Evolutionary conservation across 2,888 invertebrate genomes (phyloP).

Genomic region (Macrophya alboannulata): DNA sequence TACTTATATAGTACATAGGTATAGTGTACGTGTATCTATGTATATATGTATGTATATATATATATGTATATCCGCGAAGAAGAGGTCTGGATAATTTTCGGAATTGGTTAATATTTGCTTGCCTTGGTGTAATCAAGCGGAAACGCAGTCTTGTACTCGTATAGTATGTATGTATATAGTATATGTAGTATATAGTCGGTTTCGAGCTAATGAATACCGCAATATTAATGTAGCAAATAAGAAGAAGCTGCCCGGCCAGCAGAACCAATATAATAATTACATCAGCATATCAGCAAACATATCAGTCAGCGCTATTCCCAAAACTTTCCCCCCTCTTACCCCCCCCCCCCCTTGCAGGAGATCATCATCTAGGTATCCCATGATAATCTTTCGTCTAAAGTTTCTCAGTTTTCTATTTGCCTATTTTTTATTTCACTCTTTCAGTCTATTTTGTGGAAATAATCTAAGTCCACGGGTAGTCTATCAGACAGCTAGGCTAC

Average conservation of each 20-base stretch:
- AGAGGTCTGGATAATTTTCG: constrained; percentile 48
- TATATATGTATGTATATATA: neutral
- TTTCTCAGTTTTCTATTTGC: neutral
- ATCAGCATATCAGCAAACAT: constrained; percentile 80
- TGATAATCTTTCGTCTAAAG: neutral
- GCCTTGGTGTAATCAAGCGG: constrained; percentile 51
- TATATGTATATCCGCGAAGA: constrained; percentile 23
- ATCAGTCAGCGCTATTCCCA: constrained; percentile 72
- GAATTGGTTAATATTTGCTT: constrained; percentile 54
- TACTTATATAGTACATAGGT: neutral
- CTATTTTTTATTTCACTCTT: neutral
- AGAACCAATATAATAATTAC: constrained; percentile 79
- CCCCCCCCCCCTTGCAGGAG: neutral
- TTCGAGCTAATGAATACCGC: constrained; percentile 55
- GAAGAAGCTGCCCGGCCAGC: constrained; percentile 69
- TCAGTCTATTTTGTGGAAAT: neutral
- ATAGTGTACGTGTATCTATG: neutral
- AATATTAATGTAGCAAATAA: constrained; percentile 71
- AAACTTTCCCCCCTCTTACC: constrained; percentile 18
- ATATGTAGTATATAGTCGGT: constrained; percentile 20
- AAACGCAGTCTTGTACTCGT: constrained; percentile 49
- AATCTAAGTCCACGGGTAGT: neutral
- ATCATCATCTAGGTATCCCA: neutral
- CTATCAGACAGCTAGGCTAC: neutral
- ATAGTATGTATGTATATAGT: neutral